Evolutionary conservation across 2,797 vertebrate species (phyloP), one percentile per base, ranked within the genome.

Genomic region (Percopsis omiscomaycus): DNA sequence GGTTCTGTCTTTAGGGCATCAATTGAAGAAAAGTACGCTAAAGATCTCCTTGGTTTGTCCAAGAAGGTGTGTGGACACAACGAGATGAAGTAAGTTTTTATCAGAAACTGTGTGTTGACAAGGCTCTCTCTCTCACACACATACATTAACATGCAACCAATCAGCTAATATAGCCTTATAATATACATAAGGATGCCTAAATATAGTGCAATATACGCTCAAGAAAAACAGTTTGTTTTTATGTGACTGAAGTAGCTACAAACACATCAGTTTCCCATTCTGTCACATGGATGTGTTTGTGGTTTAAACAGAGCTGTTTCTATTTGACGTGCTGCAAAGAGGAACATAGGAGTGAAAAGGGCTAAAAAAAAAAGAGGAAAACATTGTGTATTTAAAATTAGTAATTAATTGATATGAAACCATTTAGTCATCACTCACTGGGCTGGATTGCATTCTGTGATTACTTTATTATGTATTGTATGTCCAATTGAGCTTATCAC

Each of bases 1-100:
- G 51, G 37, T 60, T 22, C 2, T 55, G 48, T n/a, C 77, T 80
- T 73, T 66, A 98, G 97, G 87, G 96, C 96, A 30, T 66, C 90
- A 0, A 92, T 98, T 68, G 97, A 99, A 84, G 97, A 99, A 78
- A 96, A 90, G 64, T 98, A 99, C 0, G 96, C 95, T 59, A 99
- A 98, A 89, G 96, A 98, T 29, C 92, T 99, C 13, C 88, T 97
- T 2, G 91, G 78, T 68, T 89, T 99, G 77, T 94, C 94, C 0
- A 96, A 95, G 91, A 98, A 96, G 69, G 94, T 95, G 9, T 98
- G 95, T 54, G 97, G 97, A 72, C 95, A 98, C 77, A 94, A 85
- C 0, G 96, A 99, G 81, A 92, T 95, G 89, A 97, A 98, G 97
- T 99, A 93, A 93, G 96, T 14, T 16, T 42, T 10, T 56, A 22